These are phyloP conservation scores for Chroicocephalus ridibundus DNA, from an alignment of 2,113 vertebrate species.

Conservation along the genomic window DNA sequence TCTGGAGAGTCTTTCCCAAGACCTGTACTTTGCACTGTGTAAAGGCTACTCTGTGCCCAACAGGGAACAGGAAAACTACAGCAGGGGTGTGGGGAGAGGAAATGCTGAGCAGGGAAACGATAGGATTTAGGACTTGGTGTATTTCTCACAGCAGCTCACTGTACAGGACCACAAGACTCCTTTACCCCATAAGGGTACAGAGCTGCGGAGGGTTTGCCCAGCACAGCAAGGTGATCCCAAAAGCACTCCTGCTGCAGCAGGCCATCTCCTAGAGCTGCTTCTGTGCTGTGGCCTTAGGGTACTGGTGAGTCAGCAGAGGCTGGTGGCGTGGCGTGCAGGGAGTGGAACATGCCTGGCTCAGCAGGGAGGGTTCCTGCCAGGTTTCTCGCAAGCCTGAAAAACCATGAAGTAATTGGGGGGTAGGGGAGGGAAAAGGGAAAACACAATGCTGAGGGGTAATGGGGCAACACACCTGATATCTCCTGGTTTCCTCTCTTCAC, in stretches of 20 bases:
- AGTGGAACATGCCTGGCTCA: not conserved
- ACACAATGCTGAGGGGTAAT: not conserved
- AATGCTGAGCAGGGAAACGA: not conserved
- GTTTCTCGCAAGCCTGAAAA: not conserved
- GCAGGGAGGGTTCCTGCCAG: not conserved
- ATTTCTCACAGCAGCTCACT: not conserved
- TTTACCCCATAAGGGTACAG: not conserved
- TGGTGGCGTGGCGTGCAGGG: not conserved
- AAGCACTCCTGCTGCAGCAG: not conserved
- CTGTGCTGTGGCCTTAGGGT: not conserved
- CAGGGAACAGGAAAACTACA: not conserved
- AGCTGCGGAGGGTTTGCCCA: not conserved
- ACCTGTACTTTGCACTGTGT: not conserved
- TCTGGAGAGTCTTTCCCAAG: not conserved
- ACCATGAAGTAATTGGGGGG: not conserved
- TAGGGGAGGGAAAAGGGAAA: not conserved
- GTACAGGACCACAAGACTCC: not conserved
- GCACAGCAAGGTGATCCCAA: not conserved
- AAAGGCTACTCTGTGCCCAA: not conserved
- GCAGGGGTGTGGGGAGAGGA: not conserved
- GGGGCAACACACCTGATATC: not conserved
- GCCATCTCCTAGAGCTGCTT: not conserved
- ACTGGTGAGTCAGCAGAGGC: not conserved
- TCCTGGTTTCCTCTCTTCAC: conserved; percentile 17
- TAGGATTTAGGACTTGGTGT: not conserved